Evolutionary conservation across 2,113 vertebrate genomes (phyloP).

Genomic region (Saguinus midas): DNA sequence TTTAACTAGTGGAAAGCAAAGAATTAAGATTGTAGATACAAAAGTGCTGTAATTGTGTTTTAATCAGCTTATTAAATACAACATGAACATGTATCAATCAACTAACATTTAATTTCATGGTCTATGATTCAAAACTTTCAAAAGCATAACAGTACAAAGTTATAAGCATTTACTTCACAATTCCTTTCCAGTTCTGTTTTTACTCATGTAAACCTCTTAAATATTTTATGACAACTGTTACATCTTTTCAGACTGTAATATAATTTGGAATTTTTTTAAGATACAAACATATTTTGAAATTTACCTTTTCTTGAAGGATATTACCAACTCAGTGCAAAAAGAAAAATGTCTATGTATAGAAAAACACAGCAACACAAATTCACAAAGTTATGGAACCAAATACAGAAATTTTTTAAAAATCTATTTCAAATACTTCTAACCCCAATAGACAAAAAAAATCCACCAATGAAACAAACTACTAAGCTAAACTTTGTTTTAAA

Average conservation of each 20-base stretch:
- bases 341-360: background rate
- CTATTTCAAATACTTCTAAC: constrained; percentile 50
- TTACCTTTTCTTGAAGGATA: background rate
- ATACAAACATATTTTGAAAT: constrained; percentile 44
- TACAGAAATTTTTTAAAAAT: constrained; percentile 7
- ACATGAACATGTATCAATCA: constrained; percentile 68
- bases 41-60: constrained; percentile 66
- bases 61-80: constrained; percentile 69
- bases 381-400: constrained; percentile 26
- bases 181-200: constrained; percentile 45
- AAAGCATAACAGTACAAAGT: constrained; percentile 53
- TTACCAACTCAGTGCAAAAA: background rate
- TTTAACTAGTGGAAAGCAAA: constrained; percentile 64
- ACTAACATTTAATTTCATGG: constrained; percentile 77
- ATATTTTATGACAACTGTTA: constrained; percentile 29
- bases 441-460: constrained; percentile 12
- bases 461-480: constrained; percentile 42
- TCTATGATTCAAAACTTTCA: constrained; percentile 65
- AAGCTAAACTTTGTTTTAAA: constrained; percentile 57
- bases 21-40: constrained; percentile 70
- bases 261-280: constrained; percentile 45
- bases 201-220: constrained; percentile 40
- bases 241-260: background rate
- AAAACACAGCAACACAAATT: background rate
- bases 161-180: constrained; percentile 55